These are phyloP conservation scores for Caenorhabditis uteleia DNA, from an alignment of 2,888 invertebrate species.

Conservation along the genomic window DNA sequence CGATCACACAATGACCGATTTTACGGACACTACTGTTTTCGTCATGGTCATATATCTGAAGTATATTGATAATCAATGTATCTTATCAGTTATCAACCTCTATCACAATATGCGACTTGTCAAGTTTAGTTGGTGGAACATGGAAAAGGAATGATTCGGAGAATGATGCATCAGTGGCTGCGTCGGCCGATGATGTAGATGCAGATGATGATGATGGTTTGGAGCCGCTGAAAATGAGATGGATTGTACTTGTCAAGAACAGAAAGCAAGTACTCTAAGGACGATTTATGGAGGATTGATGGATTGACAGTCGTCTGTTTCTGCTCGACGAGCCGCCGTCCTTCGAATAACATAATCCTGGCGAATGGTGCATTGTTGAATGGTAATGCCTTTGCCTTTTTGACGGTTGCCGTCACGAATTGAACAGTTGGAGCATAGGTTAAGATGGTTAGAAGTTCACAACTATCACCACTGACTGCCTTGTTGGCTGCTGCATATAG, in stretches of 20 bases:
- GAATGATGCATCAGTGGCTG: conserved; percentile 53
- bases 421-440: conserved; percentile 64
- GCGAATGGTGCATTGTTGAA: conserved; percentile 61
- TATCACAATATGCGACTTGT: conserved; percentile 59
- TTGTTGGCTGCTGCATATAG: conserved; percentile 51
- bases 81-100: conserved; percentile 55
- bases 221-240: conserved; percentile 44
- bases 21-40: conserved; percentile 37
- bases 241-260: not conserved
- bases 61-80: not conserved
- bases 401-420: conserved; percentile 67
- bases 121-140: conserved; percentile 52
- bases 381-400: conserved; percentile 58
- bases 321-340: conserved; percentile 61
- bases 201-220: conserved; percentile 56
- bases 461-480: conserved; percentile 29
- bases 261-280: conserved; percentile 39
- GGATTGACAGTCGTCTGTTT: conserved; percentile 62
- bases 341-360: conserved; percentile 63
- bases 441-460: conserved; percentile 63
- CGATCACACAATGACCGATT: conserved; percentile 65
- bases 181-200: conserved; percentile 49
- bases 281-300: conserved; percentile 42
- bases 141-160: conserved; percentile 64
- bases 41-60: conserved; percentile 55